Evolutionary conservation across 2,113 vertebrate genomes (phyloP), one percentile per base, ranked within the genome.

Genomic region (Willisornis vidua): DNA sequence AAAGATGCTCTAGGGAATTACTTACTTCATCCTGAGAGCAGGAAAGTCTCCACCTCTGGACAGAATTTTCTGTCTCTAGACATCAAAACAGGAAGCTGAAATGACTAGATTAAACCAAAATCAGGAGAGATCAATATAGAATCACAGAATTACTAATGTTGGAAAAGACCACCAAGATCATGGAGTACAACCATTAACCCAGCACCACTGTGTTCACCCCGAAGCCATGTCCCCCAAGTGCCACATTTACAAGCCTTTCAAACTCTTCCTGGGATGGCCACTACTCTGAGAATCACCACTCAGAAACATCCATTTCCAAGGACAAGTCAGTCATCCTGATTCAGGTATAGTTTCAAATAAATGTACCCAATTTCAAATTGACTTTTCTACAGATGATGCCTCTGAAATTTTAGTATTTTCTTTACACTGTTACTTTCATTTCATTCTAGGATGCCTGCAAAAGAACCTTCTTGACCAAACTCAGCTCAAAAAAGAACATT

Each of bases 211-310:
- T 5, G 20, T 26, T 61, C 46, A 41, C 17, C n/a, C 26, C 25
- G 8, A 31, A 68, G 24, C 14, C 11, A 20, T 7, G 1, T 48
- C 39, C 67, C 62, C 46, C 24, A 41, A 20, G 17, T 15, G 37
- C 54, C 46, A 46, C 19, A 61, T 4, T 29, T 54, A 24, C n/a
- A 61, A 3, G 29, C 6, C 29, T 54, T 75, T 48, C 29, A 9
- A 68, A 31, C 24, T 10, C 19, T 26, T n/a, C 14, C 28, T 54
- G 28, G 19, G 33, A 52, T 29, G 33, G 19, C 12, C 77, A 74
- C 0, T 0, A 45, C 33, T 33, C 37, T 25, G 7, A 59, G n/a
- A 9, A 43, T 18, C 28, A 76, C 19, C 35, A 35, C 17, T 16
- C 10, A 71, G n/a, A 82, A 96, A 52, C 18, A 46, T 14, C 55